phyloP scores from a whole-genome alignment of 1,140 invertebrate genomes.

The Drosophila pachea region DNA sequence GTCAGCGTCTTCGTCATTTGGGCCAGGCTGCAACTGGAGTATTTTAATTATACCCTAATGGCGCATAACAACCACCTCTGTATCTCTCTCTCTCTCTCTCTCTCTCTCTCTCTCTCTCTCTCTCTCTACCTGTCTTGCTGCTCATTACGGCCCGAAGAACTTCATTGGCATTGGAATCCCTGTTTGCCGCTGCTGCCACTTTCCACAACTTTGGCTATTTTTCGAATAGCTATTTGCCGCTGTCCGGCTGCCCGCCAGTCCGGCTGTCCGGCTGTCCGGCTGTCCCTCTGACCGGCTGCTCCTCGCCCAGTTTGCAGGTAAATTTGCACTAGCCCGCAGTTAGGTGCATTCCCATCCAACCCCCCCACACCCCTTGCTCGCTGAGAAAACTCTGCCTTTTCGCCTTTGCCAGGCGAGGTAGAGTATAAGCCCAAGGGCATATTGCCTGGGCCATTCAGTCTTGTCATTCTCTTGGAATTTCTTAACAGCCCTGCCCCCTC shows the following conservation, averaged over 20 bases:
- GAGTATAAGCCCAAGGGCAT: neutral
- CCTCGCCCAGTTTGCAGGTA: slow-evolving; percentile 58
- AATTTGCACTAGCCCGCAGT: slow-evolving; percentile 61
- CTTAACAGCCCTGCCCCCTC: no score
- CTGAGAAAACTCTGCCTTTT: slow-evolving; percentile 3
- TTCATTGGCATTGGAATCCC: slow-evolving; percentile 46
- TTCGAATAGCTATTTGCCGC: slow-evolving; percentile 46
- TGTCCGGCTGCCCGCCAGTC: slow-evolving; percentile 35
- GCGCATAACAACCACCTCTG: slow-evolving; percentile 67
- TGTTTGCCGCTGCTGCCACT: neutral
- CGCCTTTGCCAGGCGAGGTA: neutral
- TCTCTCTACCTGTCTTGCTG: neutral
- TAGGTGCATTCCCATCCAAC: slow-evolving; percentile 22
- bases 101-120: neutral
- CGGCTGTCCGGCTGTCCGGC: slow-evolving; percentile 34
- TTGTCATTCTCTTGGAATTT: no score
- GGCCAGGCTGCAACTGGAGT: slow-evolving; percentile 53
- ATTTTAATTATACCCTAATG: slow-evolving; percentile 79
- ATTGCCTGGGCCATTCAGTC: neutral
- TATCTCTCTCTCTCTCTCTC: slow-evolving; percentile 4
- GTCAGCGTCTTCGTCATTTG: slow-evolving; percentile 41
- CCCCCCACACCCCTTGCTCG: slow-evolving; percentile 11
- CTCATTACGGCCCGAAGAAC: slow-evolving; percentile 44
- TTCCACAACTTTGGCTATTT: slow-evolving; percentile 55
- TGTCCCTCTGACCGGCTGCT: slow-evolving; percentile 36